These are phyloP conservation scores for Axis porcinus DNA, from an alignment of 2,113 vertebrate species.

Conservation along the genomic window DNA sequence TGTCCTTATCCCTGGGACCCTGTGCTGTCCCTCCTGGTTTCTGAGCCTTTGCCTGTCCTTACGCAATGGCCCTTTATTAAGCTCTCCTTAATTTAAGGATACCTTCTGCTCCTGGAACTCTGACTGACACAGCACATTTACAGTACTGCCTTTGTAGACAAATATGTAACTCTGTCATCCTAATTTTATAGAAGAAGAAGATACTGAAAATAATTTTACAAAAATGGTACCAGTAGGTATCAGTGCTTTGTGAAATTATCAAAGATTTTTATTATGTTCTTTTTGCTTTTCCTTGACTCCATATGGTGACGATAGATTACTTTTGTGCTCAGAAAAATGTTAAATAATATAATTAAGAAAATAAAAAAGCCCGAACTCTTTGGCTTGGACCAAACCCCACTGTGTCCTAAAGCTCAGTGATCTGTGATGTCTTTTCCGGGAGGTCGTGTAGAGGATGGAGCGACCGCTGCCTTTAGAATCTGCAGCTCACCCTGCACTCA, in stretches of 20 bases:
- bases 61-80: not conserved
- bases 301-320: not conserved
- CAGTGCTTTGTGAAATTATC: not conserved
- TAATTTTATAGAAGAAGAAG: not conserved
- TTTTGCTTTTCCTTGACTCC: not conserved
- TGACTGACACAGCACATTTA: not conserved
- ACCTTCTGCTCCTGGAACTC: not conserved
- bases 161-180: not conserved
- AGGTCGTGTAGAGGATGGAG: not conserved
- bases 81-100: not conserved
- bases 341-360: not conserved
- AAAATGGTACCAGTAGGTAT: not conserved
- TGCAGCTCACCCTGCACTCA: not conserved
- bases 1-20: not conserved
- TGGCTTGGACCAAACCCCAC: not conserved
- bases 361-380: not conserved
- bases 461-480: not conserved
- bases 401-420: not conserved
- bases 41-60: not conserved
- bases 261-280: not conserved
- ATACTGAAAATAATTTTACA: not conserved
- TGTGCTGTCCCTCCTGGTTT: not conserved
- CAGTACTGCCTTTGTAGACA: not conserved
- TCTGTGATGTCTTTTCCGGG: not conserved
- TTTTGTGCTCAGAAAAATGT: not conserved